phyloP scores from a whole-genome alignment of 2,113 vertebrate genomes.

The Pithys albifrons region DNA sequence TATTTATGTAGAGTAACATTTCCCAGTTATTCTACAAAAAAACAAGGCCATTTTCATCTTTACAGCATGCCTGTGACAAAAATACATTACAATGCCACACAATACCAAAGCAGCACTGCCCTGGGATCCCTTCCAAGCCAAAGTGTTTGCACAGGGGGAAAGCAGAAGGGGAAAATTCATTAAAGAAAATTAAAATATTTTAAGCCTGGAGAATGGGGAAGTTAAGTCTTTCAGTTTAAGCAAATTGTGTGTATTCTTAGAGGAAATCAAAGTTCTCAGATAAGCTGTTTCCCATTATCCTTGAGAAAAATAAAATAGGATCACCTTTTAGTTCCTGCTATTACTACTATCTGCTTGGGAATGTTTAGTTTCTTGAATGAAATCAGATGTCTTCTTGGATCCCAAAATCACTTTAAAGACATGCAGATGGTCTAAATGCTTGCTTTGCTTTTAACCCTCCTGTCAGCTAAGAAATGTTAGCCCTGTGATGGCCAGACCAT shows the following conservation, averaged over 20 bases:
- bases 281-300: conserved; percentile 32
- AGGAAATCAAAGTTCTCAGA: not conserved
- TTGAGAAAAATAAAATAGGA: not conserved
- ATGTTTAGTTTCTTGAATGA: conserved; percentile 21
- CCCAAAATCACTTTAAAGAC: conserved; percentile 33
- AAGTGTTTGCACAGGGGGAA: not conserved
- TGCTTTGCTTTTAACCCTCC: conserved; percentile 34
- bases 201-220: not conserved
- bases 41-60: not conserved
- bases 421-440: conserved; percentile 18
- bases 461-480: not conserved
- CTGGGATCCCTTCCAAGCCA: not conserved
- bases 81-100: not conserved
- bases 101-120: not conserved
- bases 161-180: not conserved
- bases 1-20: not conserved
- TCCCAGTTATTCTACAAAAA: not conserved
- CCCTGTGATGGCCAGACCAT: not conserved
- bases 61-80: not conserved
- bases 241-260: not conserved
- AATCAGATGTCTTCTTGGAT: conserved; percentile 44
- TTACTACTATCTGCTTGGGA: conserved; percentile 19
- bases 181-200: conserved; percentile 17
- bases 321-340: not conserved
- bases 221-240: not conserved